A percentile compares a stretch with the other conserved stretches of the same genome.
Conservation (phyloP, 2,113 vertebrate species). For the Aegithalos caudatus region DNA sequence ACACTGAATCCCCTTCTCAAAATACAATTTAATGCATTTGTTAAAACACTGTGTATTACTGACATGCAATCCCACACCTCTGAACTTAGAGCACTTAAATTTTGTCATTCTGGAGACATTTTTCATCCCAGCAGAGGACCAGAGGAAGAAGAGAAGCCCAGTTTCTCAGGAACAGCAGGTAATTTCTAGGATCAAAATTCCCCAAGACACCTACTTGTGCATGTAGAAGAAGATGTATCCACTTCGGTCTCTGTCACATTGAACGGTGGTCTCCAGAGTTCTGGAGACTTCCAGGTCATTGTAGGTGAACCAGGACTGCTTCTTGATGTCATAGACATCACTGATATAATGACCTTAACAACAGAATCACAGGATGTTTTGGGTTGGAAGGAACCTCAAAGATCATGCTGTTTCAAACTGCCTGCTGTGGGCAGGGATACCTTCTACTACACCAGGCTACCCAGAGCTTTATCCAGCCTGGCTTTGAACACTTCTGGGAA, state of each 20-base stretch:
- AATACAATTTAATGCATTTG: neutral
- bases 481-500: neutral
- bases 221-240: constrained; percentile 99
- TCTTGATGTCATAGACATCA: constrained; percentile 96
- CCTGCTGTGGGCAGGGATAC: neutral
- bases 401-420: neutral
- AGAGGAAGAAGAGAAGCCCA: neutral
- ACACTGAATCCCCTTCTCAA: neutral
- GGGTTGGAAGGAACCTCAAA: neutral
- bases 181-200: neutral
- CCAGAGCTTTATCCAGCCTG: neutral
- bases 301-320: constrained; percentile 96
- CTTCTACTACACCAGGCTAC: neutral
- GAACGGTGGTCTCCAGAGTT: constrained; percentile 88
- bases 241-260: constrained; percentile 89
- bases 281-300: constrained; percentile 95
- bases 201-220: constrained; percentile 86
- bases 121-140: neutral
- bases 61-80: neutral
- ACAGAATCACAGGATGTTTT: neutral
- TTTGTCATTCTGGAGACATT: neutral
- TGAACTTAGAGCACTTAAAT: neutral
- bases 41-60: neutral
- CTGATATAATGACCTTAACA: constrained; percentile 95
- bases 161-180: neutral